phyloP scores from a whole-genome alignment of 2,797 vertebrate species.

The Poeciliopsis presidionis region DNA sequence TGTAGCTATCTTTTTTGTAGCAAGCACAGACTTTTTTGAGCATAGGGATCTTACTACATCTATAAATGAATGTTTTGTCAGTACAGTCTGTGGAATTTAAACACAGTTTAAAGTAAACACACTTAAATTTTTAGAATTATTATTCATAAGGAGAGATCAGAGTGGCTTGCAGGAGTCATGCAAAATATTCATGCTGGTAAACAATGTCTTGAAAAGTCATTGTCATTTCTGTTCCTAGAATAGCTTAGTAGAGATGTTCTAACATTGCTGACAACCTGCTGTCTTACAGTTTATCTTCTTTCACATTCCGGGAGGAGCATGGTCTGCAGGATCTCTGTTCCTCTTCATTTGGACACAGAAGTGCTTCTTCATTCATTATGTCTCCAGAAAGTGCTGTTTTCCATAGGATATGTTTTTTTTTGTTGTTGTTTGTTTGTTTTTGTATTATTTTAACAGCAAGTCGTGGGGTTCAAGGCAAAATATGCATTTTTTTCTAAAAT shows the following conservation, averaged over 20 bases:
- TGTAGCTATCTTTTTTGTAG: not conserved
- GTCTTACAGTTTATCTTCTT: conserved; percentile 41
- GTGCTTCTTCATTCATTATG: conserved; percentile 42
- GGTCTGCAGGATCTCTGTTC: conserved; percentile 42
- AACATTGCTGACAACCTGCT: conserved; percentile 47
- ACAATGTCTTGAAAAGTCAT: conserved; percentile 81
- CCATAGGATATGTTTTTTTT: conserved; percentile 50
- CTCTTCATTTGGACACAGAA: conserved; percentile 37
- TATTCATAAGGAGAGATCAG: conserved; percentile 60
- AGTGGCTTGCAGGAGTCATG: conserved; percentile 83
- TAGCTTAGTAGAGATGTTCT: conserved; percentile 65
- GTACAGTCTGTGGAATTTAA: not conserved
- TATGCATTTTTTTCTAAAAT: conserved; percentile 50
- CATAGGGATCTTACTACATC: not conserved
- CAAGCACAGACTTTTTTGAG: not conserved
- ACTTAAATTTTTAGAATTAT: conserved; percentile 67
- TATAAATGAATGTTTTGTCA: not conserved
- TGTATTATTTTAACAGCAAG: conserved; percentile 42
- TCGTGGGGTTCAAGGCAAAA: conserved; percentile 28
- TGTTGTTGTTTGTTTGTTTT: not conserved
- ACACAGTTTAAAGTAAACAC: conserved; percentile 6
- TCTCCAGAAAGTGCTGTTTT: conserved; percentile 34
- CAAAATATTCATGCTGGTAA: conserved; percentile 86
- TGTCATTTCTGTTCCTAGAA: conserved; percentile 59
- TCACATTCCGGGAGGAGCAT: conserved; percentile 53